Percentiles rank a stretch among this genome's conserved stretches.
Conservation (phyloP, 2,113 vertebrate species). For the Ageneiosus marmoratus region DNA sequence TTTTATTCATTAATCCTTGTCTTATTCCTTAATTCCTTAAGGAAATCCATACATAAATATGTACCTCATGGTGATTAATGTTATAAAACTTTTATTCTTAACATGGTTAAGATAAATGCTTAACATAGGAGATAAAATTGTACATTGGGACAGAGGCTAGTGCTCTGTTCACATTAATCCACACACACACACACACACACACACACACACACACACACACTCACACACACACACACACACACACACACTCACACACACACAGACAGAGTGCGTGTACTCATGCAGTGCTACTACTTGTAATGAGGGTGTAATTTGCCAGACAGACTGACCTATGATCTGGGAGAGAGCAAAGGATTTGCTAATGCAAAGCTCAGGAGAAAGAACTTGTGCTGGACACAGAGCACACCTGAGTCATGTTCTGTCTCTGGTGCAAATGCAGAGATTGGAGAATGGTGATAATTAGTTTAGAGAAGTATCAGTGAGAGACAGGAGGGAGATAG, state of each 20-base stretch:
- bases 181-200: background rate
- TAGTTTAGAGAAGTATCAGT: slow-evolving; percentile 14
- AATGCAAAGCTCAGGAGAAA: slow-evolving; percentile 21
- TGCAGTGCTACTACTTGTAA: background rate
- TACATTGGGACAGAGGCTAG: background rate
- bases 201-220: background rate
- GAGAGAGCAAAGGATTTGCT: background rate
- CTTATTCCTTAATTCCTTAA: too few species aligned
- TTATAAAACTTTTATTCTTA: background rate
- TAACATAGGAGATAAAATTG: background rate
- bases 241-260: background rate
- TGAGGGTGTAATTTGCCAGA: slow-evolving; percentile 23
- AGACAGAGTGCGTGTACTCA: background rate
- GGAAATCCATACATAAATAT: too few species aligned
- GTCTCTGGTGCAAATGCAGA: slow-evolving; percentile 4
- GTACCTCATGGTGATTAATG: too few species aligned
- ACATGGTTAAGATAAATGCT: too few species aligned
- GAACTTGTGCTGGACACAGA: background rate
- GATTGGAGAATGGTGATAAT: slow-evolving; percentile 26
- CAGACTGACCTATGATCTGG: slow-evolving; percentile 16
- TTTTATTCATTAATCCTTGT: too few species aligned
- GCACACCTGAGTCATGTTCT: slow-evolving; percentile 1
- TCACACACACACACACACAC: background rate
- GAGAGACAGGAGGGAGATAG: slow-evolving; percentile 23
- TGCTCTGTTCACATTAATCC: background rate